Percentiles rank a stretch among this genome's conserved stretches.
Evolutionary conservation across 1,140 invertebrate species (phyloP).

Genomic region (Danaus melanippus): DNA sequence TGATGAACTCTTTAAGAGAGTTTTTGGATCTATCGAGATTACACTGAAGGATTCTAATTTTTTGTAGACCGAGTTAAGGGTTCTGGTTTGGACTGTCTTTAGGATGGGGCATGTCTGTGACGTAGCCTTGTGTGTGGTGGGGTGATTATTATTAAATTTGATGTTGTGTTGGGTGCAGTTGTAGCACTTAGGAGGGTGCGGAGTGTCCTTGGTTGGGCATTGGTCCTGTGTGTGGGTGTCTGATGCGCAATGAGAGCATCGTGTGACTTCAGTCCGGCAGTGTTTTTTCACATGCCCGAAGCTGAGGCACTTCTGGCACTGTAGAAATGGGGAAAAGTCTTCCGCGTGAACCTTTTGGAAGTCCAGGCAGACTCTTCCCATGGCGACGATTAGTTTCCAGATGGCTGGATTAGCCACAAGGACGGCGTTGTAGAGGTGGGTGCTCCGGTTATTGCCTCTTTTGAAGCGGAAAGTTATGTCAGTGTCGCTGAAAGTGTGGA

Average conservation of each 20-base stretch:
- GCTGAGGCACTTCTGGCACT: constrained; percentile 18
- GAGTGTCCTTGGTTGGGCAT: constrained; percentile 6
- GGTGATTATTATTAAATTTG: too few species aligned
- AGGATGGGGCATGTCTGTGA: constrained; percentile 11
- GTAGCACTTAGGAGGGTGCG: background rate
- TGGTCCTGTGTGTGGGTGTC: background rate
- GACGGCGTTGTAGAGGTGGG: constrained; percentile 14
- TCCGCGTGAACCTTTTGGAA: constrained; percentile 19
- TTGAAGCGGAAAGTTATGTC: too few species aligned
- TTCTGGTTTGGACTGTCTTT: too few species aligned
- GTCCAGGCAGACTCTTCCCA: constrained; percentile 12
- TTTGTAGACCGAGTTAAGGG: too few species aligned
- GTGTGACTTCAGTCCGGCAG: background rate
- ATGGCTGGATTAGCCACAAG: constrained; percentile 4
- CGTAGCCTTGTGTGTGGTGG: constrained; percentile 4
- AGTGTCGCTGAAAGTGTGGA: too few species aligned
- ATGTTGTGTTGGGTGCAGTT: constrained; percentile 9
- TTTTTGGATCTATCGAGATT: too few species aligned
- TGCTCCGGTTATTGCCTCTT: constrained; percentile 10
- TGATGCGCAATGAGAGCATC: constrained; percentile 9
- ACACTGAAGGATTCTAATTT: too few species aligned
- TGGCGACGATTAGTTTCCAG: constrained; percentile 2
- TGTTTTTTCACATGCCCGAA: constrained; percentile 15
- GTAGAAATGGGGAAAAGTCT: constrained; percentile 18
- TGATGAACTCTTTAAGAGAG: too few species aligned